Evolutionary conservation across 2,888 invertebrate species (phyloP), one percentile per base, ranked within the genome.

Genomic region (Zhuqinia jingwanae): DNA sequence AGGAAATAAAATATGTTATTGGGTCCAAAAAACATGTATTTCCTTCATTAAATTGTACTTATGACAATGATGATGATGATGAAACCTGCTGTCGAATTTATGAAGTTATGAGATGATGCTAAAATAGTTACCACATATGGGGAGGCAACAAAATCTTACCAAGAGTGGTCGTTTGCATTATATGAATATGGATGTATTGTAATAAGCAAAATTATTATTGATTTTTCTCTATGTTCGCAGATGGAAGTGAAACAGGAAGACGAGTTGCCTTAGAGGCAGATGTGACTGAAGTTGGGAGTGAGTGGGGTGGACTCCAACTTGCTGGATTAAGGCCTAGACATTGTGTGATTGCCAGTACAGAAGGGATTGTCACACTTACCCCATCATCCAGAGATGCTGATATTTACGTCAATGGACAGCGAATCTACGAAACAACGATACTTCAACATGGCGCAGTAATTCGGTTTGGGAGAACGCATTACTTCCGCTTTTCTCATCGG

Each of bases 341-440:
- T 93, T 99, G 99, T 93, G 97, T 98, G 91, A 96, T 99, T 91
- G 97, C 98, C 79, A 95, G 95, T 92, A 95, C 97, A 84, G 96
- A 97, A 90, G 97, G 98, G 76, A 96, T 98, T 87, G 98, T 98
- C 90, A 96, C 96, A 1, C 95, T 99, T 60, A 99, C 99, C 36
- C 99, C 99, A 10, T 95, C 97, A 91, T 97, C 97, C 92, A 94
- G 97, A 30, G 98, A 98, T 92, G 98, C 99, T 13, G 96, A 98
- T 92, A 97, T 98, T 42, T 98, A 97, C 93, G 97, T 99, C 90
- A 98, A 99, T 93, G 97, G 97, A 70, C 96, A 97, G 92, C 95
- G 97, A 90, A 96, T 98, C 91, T 95, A 95, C 92, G 98, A 98
- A 92, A 97, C 98, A 42, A 98, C 98, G 76, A 96, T 98, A 91